Conservation (phyloP, 2,888 invertebrate species). For the Meliscaeva auricollis region DNA sequence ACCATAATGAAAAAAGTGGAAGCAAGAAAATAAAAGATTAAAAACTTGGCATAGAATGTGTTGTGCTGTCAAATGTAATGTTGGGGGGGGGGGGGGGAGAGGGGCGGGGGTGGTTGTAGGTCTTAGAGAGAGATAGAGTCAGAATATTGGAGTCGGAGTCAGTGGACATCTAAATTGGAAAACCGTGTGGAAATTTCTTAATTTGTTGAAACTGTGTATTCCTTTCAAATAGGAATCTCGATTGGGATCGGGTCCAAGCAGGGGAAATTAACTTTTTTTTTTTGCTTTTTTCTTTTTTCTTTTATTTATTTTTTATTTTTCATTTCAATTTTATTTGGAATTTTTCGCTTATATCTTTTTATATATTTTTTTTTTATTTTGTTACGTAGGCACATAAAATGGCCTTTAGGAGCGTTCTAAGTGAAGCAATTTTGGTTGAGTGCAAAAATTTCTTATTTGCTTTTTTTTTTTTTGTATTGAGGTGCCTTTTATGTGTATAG, state of each 20-base stretch:
- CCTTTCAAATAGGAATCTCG: conserved; percentile 41
- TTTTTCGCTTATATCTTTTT: background rate
- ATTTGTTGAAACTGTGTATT: conserved; percentile 66
- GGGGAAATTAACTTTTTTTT: conserved; percentile 46
- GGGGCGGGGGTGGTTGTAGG: too few species aligned
- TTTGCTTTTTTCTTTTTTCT: background rate
- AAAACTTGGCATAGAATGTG: conserved; percentile 55
- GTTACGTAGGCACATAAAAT: background rate
- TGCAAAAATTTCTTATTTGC: background rate
- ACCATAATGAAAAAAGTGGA: background rate
- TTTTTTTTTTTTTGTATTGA: background rate
- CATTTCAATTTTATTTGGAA: conserved; percentile 39
- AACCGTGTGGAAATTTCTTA: conserved; percentile 74
- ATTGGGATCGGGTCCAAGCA: conserved; percentile 24
- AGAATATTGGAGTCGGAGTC: conserved; percentile 8
- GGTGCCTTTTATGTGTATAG: background rate
- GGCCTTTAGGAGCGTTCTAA: conserved; percentile 9
- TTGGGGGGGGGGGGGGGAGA: background rate
- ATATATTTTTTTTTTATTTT: background rate
- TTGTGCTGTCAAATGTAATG: conserved; percentile 35
- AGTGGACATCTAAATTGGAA: conserved; percentile 64
- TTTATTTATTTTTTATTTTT: conserved; percentile 2
- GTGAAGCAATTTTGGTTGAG: conserved; percentile 32
- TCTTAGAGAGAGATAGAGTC: conserved; percentile 4
- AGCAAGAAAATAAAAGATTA: conserved; percentile 1